These are phyloP conservation scores for Dicerorhinus sumatrensis DNA, from an alignment of 2,113 vertebrate species.

Conservation along the genomic window DNA sequence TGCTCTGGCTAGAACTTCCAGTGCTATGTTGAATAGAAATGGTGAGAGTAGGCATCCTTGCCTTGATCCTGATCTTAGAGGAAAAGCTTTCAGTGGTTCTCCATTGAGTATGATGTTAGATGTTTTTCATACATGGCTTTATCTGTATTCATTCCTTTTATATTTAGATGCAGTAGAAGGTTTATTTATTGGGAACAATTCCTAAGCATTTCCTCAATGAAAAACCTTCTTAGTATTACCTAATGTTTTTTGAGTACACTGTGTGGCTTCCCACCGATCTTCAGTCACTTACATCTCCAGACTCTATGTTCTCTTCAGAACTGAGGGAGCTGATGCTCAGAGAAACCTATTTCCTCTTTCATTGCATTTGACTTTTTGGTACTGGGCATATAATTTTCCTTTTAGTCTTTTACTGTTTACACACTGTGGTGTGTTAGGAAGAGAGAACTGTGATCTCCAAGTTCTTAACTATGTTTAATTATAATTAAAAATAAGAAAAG, in stretches of 20 bases:
- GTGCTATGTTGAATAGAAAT: background rate
- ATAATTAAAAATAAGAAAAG: constrained; percentile 3
- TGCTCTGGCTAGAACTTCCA: background rate
- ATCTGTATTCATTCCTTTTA: background rate
- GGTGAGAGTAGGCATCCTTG: background rate
- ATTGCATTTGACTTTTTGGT: constrained; percentile 35
- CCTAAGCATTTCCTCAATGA: background rate
- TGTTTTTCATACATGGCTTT: background rate
- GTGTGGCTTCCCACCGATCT: background rate
- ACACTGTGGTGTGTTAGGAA: background rate
- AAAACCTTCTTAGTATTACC: background rate
- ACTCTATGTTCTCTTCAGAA: background rate
- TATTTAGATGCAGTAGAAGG: background rate
- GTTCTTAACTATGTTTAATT: background rate
- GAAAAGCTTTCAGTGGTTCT: background rate
- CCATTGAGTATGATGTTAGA: background rate
- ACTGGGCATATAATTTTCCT: background rate
- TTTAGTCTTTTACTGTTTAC: constrained; percentile 30
- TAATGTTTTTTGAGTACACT: background rate
- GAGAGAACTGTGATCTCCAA: background rate
- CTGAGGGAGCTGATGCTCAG: background rate
- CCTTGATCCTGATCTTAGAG: background rate
- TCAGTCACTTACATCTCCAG: background rate
- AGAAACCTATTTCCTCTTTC: background rate
- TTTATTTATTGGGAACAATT: background rate